phyloP scores from a whole-genome alignment of 2,888 invertebrate species.

The Oxyteleia sp. region DNA sequence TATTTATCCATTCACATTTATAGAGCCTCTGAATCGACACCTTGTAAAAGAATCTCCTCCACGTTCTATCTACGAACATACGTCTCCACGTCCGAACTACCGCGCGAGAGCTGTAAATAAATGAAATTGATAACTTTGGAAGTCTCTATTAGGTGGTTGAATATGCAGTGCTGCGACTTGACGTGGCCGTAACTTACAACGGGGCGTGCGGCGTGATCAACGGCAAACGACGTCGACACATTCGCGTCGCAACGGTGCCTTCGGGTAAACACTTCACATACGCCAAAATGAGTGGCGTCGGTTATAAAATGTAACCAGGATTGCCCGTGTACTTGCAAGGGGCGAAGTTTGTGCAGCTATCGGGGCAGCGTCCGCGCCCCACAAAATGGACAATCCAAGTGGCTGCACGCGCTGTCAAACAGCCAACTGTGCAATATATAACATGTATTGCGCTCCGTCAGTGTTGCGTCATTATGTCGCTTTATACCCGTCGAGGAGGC shows the following conservation, averaged over 20 bases:
- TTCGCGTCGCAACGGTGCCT: slow-evolving; percentile 20
- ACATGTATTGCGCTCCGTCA: slow-evolving; percentile 23
- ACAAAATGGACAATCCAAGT: slow-evolving; percentile 21
- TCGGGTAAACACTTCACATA: slow-evolving; percentile 42
- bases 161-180: slow-evolving; percentile 1
- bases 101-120: not conserved
- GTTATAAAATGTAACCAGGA: slow-evolving; percentile 51
- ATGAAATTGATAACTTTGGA: not conserved
- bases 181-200: slow-evolving; percentile 12
- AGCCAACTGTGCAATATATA: slow-evolving; percentile 27
- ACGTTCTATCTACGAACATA: no score
- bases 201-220: slow-evolving; percentile 16
- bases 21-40: no score
- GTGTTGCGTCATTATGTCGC: slow-evolving; percentile 34
- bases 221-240: slow-evolving; percentile 44
- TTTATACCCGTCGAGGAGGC: slow-evolving; percentile 39
- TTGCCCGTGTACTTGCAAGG: slow-evolving; percentile 6
- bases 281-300: slow-evolving; percentile 39
- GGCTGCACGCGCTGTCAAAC: slow-evolving; percentile 17
- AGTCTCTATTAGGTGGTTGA: slow-evolving; percentile 4
- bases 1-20: no score
- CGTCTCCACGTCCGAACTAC: no score
- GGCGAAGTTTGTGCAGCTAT: slow-evolving; percentile 6
- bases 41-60: no score
- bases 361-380: not conserved